Evolutionary conservation across 2,113 vertebrate species (phyloP).

Genomic region (Lepisosteus oculatus): DNA sequence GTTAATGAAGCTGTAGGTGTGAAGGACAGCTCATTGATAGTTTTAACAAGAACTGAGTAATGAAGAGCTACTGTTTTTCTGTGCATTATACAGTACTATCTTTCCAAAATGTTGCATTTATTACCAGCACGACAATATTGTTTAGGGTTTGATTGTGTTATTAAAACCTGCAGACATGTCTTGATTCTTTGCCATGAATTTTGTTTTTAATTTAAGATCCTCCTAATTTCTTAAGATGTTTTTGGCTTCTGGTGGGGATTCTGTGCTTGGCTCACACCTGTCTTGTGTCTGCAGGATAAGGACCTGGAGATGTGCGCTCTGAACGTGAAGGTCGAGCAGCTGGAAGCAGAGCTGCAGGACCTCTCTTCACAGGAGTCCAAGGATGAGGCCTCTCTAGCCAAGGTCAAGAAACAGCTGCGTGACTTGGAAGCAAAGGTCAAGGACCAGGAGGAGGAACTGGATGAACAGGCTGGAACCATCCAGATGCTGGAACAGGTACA

Average conservation of each 20-base stretch:
- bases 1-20: too few species aligned
- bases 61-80: too few species aligned
- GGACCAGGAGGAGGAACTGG: conserved; percentile 96
- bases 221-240: too few species aligned
- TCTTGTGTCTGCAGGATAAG: conserved; percentile 73
- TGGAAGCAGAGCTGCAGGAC: conserved; percentile 91
- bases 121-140: too few species aligned
- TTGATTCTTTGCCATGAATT: too few species aligned
- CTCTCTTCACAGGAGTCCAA: conserved; percentile 93
- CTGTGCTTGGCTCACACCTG: conserved; percentile 17
- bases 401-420: conserved; percentile 89
- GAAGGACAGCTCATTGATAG: too few species aligned
- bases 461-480: conserved; percentile 93
- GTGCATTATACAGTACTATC: too few species aligned
- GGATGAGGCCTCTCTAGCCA: conserved; percentile 89
- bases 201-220: too few species aligned
- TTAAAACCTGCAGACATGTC: too few species aligned
- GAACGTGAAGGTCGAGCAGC: conserved; percentile 79
- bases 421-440: conserved; percentile 92
- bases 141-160: too few species aligned
- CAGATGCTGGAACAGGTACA: conserved; percentile 96
- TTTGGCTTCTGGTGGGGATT: background rate
- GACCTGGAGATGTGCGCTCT: conserved; percentile 79
- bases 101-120: too few species aligned
- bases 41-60: too few species aligned